phyloP scores from a whole-genome alignment of 2,888 invertebrate genomes.

The Hedya salicella region DNA sequence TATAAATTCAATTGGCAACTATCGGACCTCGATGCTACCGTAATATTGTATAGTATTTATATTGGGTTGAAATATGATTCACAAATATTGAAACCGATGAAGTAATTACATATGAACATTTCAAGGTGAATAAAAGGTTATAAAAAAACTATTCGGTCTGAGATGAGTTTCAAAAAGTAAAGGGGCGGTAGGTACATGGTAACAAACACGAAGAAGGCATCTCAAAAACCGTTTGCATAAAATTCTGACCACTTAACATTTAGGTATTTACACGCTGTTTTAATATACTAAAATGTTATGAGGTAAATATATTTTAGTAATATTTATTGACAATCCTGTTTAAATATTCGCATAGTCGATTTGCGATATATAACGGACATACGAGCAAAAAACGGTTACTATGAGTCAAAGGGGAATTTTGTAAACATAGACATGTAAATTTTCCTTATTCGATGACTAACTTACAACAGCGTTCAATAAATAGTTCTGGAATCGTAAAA shows the following conservation, averaged over 20 bases:
- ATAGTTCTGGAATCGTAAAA: slow-evolving; percentile 1
- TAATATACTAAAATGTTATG: slow-evolving; percentile 2
- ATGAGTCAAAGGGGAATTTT: slow-evolving; percentile 10
- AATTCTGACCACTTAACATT: not conserved
- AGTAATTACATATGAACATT: too few relatives aligned
- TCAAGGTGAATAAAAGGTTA: too few relatives aligned
- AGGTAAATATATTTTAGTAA: not conserved
- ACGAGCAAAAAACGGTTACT: not conserved
- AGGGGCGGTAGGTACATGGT: not conserved
- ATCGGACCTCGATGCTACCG: too few relatives aligned
- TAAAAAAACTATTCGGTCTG: too few relatives aligned
- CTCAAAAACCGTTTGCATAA: not conserved
- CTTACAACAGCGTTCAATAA: slow-evolving; percentile 3
- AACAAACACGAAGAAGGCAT: slow-evolving; percentile 32
- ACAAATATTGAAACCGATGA: too few relatives aligned
- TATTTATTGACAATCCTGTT: not conserved
- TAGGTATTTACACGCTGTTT: not conserved
- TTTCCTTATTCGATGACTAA: slow-evolving; percentile 19
- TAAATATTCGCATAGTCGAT: not conserved
- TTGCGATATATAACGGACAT: slow-evolving; percentile 6
- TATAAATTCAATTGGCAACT: too few relatives aligned
- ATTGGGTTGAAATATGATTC: too few relatives aligned
- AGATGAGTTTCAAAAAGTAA: too few relatives aligned
- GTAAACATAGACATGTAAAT: not conserved
- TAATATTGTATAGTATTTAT: too few relatives aligned